These are phyloP conservation scores for Cottus gobio DNA, from an alignment of 2,113 vertebrate genomes.

Conservation along the genomic window DNA sequence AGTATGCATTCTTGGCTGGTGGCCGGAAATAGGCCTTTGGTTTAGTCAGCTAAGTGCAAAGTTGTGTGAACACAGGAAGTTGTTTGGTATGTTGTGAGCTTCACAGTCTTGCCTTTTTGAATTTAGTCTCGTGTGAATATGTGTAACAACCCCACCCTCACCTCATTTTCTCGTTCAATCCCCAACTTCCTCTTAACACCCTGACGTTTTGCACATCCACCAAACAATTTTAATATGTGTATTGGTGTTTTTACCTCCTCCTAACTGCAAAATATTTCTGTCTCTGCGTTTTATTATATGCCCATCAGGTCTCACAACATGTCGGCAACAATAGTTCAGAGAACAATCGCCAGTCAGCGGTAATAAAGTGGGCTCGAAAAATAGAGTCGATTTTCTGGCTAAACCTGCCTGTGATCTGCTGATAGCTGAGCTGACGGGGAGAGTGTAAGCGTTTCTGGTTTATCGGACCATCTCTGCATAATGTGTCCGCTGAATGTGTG, in stretches of 20 bases:
- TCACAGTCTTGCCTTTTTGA: neutral
- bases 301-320: neutral
- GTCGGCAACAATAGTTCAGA: neutral
- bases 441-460: neutral
- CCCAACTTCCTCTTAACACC: conserved; percentile 44
- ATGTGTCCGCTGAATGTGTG: neutral
- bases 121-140: conserved; percentile 21
- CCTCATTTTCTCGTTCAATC: neutral
- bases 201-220: neutral
- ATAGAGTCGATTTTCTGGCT: neutral
- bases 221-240: neutral
- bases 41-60: conserved; percentile 23
- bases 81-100: conserved; percentile 3
- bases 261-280: neutral
- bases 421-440: neutral
- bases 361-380: neutral
- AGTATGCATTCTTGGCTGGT: neutral
- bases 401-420: neutral
- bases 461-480: neutral
- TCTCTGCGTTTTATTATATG: neutral
- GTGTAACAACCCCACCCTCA: conserved; percentile 6
- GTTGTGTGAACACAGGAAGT: conserved; percentile 46
- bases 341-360: neutral
- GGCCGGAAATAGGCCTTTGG: neutral
- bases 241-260: neutral